Evolutionary conservation across 1,140 invertebrate species (phyloP), one percentile per base, ranked within the genome.

Genomic region (Pseudomyrmex pallidus): DNA sequence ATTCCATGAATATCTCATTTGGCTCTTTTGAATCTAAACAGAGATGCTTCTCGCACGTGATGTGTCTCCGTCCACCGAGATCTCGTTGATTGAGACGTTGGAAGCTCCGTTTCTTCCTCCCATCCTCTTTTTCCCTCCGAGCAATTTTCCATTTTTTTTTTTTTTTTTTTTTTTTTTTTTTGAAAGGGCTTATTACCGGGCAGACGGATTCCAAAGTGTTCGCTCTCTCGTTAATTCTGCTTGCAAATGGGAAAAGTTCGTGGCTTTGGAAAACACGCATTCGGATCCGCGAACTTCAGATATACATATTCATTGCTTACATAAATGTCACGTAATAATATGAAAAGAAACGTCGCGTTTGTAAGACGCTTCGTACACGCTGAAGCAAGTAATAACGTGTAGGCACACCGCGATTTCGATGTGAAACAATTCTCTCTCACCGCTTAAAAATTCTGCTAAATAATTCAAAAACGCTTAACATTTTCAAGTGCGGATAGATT

Each of bases 1-100:
- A 87, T 85, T 87, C 86, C 82, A 85, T 87, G 74, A 87, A 87
- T 87, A 87, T 80, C 82, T 87, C 85, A 84, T 84, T 87, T 62
- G 68, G 35, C 57, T 84, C 85, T 74, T 80, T 87, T 85, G 15
- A 87, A 87, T 82, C 68, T 87, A 87, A 85, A 87, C 85, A 80
- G 63, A 76, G 35, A 35, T 35, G 44, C 56, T 63, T 8, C 74
- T 56, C 44, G 25, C 70, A 52, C 59, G 72, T 54, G 72, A 86
- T 74, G 59, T 46, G 63, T 35, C 48, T 57, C 59, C 52, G 15
- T 50, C 48, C 7, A 35, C 50, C 66, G 63, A 59, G 68, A 87
- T 74, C 74, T 72, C 85, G 68, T 74, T 84, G 68, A 87, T 87
- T 84, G 85, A 61, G 54, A 87, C 20, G 82, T 78, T 57, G 80